phyloP scores from a whole-genome alignment of 2,113 vertebrate species.

The Lethenteron camtschaticum region DNA sequence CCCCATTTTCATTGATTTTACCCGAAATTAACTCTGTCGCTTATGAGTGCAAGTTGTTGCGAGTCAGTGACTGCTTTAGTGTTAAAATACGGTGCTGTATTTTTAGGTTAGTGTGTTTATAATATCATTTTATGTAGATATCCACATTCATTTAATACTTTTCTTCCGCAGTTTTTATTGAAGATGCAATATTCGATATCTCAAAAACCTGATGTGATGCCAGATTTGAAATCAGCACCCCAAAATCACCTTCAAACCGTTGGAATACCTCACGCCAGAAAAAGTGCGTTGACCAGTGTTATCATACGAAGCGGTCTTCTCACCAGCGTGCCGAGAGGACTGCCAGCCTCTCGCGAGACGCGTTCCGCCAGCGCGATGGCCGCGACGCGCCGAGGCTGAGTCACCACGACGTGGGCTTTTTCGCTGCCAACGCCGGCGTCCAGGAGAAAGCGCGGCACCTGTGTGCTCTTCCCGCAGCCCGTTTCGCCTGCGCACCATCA shows the following conservation, averaged over 20 bases:
- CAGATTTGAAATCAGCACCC: too few species aligned
- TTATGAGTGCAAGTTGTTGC: too few species aligned
- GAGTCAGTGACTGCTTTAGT: background rate
- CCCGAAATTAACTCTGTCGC: too few species aligned
- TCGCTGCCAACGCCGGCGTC: background rate
- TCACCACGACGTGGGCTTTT: slow-evolving; percentile 32
- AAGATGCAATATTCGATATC: too few species aligned
- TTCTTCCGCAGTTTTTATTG: background rate
- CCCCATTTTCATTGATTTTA: too few species aligned
- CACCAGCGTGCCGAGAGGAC: slow-evolving; percentile 66
- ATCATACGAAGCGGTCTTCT: background rate
- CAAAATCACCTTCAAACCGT: background rate
- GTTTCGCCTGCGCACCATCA: background rate
- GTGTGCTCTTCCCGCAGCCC: slow-evolving; percentile 2
- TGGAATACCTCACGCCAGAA: background rate
- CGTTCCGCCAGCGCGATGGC: slow-evolving; percentile 69
- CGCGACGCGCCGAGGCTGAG: slow-evolving; percentile 74
- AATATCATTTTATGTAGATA: background rate
- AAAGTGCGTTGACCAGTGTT: background rate
- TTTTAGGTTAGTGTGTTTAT: fast-evolving
- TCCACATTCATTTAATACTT: background rate
- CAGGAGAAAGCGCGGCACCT: background rate
- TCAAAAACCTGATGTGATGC: too few species aligned
- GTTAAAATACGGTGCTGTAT: background rate
- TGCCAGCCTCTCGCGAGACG: slow-evolving; percentile 67